Conservation (phyloP, 1,140 invertebrate genomes). For the Drosophila ficusphila region DNA sequence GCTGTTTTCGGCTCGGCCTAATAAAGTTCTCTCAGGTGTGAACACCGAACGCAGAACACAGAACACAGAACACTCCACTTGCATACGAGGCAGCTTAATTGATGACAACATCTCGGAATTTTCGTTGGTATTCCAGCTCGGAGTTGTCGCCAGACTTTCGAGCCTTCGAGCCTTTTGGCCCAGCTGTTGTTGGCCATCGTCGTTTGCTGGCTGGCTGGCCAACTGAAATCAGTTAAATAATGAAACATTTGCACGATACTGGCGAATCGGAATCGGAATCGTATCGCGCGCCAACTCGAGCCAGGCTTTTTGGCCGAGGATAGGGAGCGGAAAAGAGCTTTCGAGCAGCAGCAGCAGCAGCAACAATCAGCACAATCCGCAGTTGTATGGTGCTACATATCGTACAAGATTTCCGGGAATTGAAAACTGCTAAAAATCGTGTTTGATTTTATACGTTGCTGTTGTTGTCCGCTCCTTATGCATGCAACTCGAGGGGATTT, state of each 20-base stretch:
- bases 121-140: constrained; percentile 71
- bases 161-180: neutral
- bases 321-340: constrained; percentile 2
- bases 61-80: too few relatives aligned
- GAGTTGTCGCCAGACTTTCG: constrained; percentile 35
- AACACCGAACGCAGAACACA: too few relatives aligned
- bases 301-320: constrained; percentile 16
- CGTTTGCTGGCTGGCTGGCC: constrained; percentile 21
- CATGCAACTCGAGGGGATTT: constrained; percentile 53
- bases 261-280: constrained; percentile 66
- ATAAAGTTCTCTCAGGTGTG: constrained; percentile 84
- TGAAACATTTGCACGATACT: constrained; percentile 82
- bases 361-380: constrained; percentile 53
- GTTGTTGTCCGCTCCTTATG: constrained; percentile 41
- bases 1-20: constrained; percentile 36
- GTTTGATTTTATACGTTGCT: constrained; percentile 76
- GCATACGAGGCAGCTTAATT: constrained; percentile 67
- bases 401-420: constrained; percentile 82
- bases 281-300: constrained; percentile 28
- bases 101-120: constrained; percentile 84
- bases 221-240: constrained; percentile 79
- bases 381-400: constrained; percentile 75
- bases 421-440: constrained; percentile 83
- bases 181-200: constrained; percentile 38
- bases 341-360: constrained; percentile 4